Base-by-base conservation (phyloP, 2,797 vertebrate genomes). In the Falco naumanni region DNA sequence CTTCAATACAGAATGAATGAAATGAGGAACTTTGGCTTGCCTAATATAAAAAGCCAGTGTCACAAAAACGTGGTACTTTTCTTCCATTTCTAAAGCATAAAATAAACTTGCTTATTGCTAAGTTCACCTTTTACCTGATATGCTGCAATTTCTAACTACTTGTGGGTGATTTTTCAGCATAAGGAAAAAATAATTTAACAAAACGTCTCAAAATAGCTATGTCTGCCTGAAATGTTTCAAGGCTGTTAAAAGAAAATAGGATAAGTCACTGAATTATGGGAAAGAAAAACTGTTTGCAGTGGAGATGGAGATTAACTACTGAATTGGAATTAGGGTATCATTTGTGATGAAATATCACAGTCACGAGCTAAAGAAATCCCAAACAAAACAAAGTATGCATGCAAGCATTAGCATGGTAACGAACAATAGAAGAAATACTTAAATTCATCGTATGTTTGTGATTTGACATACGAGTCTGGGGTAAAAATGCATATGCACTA, bases 11-110 rank as follows among this genome's bases (percentile, higher is more conserved):
- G 51, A 59, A 60, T 56, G 72, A 83, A 78, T 69, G 59, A 72
- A 8, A 21, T 31, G n/a, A 86, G 64, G 24, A 77, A 20, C 41
- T 72, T 25, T 84, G 84, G 34, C 59, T 90, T 89, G 16, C 41
- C 16, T 61, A 14, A 9, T 51, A 26, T 9, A 37, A 54, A 84
- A 81, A 84, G 28, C 12, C 25, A 13, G 17, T 43, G 17, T 77
- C 39, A 56, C 25, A 65, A 65, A 64, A 69, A 0, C 2, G 2
- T 2, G 13, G 10, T 75, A 1, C 9, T 33, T 68, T 64, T 43
- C 7, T 90, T 50, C 21, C 4, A 20, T 72, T 96, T 87, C 43
- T 45, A 0, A 79, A 60, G 8, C 56, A 14, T 15, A 51, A 69
- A 57, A 57, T 41, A 13, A 75, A 34, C 9, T 50, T 66, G 24